Percentiles rank a stretch among this genome's conserved stretches.
These are phyloP conservation scores for Alca torda DNA, from an alignment of 2,797 vertebrate genomes.

Conservation along the genomic window DNA sequence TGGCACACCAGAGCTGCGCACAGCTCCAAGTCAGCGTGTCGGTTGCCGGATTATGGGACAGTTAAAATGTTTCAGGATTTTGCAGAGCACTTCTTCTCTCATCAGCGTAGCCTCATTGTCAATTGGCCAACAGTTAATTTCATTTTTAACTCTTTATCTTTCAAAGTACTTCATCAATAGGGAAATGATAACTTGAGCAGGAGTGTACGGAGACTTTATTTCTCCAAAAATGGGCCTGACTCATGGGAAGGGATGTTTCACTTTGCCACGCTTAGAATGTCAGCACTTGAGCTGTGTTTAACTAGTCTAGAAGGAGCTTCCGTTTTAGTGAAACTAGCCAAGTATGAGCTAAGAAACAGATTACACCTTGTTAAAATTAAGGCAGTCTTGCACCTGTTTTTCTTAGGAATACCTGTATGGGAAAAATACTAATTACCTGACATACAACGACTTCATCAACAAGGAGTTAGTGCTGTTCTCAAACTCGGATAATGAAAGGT, in stretches of 20 bases:
- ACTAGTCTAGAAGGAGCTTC: not conserved
- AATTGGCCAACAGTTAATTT: not conserved
- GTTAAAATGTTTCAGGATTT: not conserved
- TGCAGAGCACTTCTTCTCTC: not conserved
- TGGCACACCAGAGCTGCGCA: not conserved
- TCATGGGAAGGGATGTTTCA: not conserved
- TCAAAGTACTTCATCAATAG: not conserved
- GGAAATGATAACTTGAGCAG: not conserved
- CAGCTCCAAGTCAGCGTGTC: not conserved
- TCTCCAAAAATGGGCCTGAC: not conserved
- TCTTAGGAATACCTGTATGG: slow-evolving; percentile 92
- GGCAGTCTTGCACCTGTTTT: not conserved
- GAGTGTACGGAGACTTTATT: not conserved
- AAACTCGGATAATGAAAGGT: slow-evolving; percentile 97
- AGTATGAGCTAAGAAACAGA: not conserved
- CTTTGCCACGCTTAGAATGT: not conserved
- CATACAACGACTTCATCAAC: slow-evolving; percentile 96
- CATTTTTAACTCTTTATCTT: not conserved
- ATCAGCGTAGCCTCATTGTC: not conserved
- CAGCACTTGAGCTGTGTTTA: not conserved
- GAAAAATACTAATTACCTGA: slow-evolving; percentile 84
- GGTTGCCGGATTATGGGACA: rapidly evolving
- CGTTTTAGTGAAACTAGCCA: not conserved
- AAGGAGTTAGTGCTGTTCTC: slow-evolving; percentile 97
- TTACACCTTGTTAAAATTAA: not conserved